Base-by-base conservation (phyloP, 2,113 vertebrate species). In the Etheostoma cragini region DNA sequence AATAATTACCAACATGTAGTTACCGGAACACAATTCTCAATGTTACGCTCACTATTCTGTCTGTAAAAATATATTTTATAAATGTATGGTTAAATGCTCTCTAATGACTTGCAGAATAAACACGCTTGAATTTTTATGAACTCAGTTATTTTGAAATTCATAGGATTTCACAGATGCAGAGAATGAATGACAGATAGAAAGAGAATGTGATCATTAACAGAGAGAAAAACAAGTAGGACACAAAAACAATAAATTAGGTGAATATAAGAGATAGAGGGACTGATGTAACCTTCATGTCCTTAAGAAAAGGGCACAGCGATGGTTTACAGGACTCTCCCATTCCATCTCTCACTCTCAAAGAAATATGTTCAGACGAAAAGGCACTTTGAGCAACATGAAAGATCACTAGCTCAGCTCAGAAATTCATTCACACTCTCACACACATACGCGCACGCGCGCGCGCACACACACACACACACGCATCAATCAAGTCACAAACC, bases 311-410 rank as follows among this genome's bases (percentile, higher is more conserved):
- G n/a, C 71, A 67, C 46, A 76, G 69, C 57, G 67, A 67, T 80
- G 24, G 72, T 78, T 67, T 65, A 68, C 68, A 60, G 45, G 49
- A 12, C 81, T 72, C 64, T 68, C 70, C 19, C 22, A 46, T 24
- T 74, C 71, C n/a, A 46, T 77, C 76, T 83, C 57, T 62, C 61
- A 54, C 72, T 67, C 72, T 75, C 53, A 68, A 68, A 74, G 76
- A 83, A 81, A 73, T 79, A 67, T 75, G 80, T 69, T 84, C 72
- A 58, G 85, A 80, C 1, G 56, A 84, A 85, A 83, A 87, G 81
- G 81, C 65, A 86, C 82, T 90, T 90, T 78, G 78, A 83, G 68
- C 50, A 88, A 87, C 85, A 89, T 76, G 67, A 87, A 87, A 83
- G 74, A 83, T 87, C 71, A 83, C 75, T 76, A 82, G 76, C 63